phyloP scores from a whole-genome alignment of 2,888 invertebrate species.

The Leptopterna dolabrata region DNA sequence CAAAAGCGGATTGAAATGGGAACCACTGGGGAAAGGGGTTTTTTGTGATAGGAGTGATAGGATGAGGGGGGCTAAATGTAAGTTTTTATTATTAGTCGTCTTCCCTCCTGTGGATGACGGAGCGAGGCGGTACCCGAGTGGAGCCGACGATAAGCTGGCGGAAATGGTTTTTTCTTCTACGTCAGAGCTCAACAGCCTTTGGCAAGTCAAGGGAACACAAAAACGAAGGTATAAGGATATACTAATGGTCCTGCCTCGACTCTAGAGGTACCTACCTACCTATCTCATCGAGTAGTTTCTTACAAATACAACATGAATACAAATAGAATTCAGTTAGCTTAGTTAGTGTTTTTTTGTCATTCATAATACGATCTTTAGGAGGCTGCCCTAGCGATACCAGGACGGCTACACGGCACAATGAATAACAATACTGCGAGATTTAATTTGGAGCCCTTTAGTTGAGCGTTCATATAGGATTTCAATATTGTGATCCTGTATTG shows the following conservation, averaged over 20 bases:
- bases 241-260: background rate
- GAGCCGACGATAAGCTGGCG: background rate
- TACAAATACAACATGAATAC: background rate
- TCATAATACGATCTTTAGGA: no score
- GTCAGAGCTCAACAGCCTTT: background rate
- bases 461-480: no score
- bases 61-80: background rate
- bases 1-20: background rate
- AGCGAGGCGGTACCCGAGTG: background rate
- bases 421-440: no score
- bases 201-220: background rate
- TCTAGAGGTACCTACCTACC: background rate
- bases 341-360: background rate
- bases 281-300: background rate
- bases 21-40: background rate
- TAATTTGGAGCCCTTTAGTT: no score
- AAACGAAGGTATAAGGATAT: background rate
- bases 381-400: no score
- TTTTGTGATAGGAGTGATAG: background rate
- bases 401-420: no score
- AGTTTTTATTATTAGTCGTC: conserved; percentile 3
- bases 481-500: no score
- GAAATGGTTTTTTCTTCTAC: background rate
- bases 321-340: background rate
- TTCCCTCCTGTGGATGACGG: background rate